Base-by-base conservation (phyloP, 2,797 vertebrate species). In the Microchirus variegatus region DNA sequence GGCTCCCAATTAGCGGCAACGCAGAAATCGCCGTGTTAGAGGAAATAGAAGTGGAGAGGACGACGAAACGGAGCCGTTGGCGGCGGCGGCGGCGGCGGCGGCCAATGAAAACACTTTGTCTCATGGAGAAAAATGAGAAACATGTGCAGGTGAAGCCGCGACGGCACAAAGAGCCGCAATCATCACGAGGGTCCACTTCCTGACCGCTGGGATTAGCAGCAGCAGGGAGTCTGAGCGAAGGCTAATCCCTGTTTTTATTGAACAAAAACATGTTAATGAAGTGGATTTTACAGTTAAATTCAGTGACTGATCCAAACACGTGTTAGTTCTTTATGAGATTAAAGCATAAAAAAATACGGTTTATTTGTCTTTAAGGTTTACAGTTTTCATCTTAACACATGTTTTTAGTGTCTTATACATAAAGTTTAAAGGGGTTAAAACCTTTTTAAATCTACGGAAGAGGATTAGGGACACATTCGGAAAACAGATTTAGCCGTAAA, bases 121-220 rank as follows among this genome's bases (percentile, higher is more conserved):
- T 87, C 85, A 84, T 74, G 84, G 73, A 73, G 77, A 89, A 91
- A 89, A 91, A 92, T 89, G 89, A 92, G 86, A 92, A 91, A 81
- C 91, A 91, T 83, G 91, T 92, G 91, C 84, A 73, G 75, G 71
- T 66, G 48, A 64, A 65, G 46, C 16, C 38, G 46, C 38, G 46
- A 51, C 41, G 67, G 67, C 62, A 53, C 41, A 75, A 57, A 50
- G 67, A 65, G 73, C 71, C 58, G 53, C 76, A 79, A 87, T 87
- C 77, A 88, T 78, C 75, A 70, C 64, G 74, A 83, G 87, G 64
- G 77, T 86, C 80, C 67, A 77, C 84, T 89, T 91, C 85, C 90
- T 87, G 85, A 79, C 63, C 38, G 51, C 62, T 84, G 89, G 80
- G 51, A 41, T 16, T 14, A 53, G 5, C 16, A 18, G 36, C 11